Evolutionary conservation across 1,140 invertebrate species (phyloP), one percentile per base, ranked within the genome.

Genomic region (Atta cephalotes): DNA sequence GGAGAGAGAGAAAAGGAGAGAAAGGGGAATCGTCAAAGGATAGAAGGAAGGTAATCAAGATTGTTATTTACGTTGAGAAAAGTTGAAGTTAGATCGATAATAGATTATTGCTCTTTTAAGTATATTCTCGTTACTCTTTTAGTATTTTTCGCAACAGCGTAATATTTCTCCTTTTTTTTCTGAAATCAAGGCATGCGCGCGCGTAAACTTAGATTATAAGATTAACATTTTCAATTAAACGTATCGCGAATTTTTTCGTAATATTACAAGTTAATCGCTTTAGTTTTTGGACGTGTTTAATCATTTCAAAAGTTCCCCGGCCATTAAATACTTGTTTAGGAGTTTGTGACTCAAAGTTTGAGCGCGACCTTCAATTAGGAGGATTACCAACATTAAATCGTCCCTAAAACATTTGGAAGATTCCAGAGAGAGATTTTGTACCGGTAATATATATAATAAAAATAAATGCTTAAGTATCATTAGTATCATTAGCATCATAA

Each of bases 261-360:
- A 71, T 71, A 71, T 81, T 65, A 21, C 63, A 51, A 84, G 68
- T 63, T 84, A 84, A 76, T 74, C 70, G 70, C 45, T 62, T 84
- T 76, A 84, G 80, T 82, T 82, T 82, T 82, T 25, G 80, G 56
- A 82, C 80, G 25, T 70, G 49, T 49, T 76, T 74, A 84, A 84
- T 76, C 70, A 56, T 62, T 49, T 51, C 70, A 62, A 84, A 84
- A 84, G 80, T 84, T 84, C 72, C 21, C 25, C 28, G 39, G 35
- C 56, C 39, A 82, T 82, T 74, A 82, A 82, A 82, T 82, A 62
- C 80, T 82, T 82, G 80, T 82, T 82, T 82, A 56, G 53, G 25
- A 82, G 80, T 82, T 74, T 60, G 68, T 21, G 68, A 82, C 70
- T 21, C 16, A 31, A 84, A 84, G 80, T 82, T 82, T 74, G 45